Conservation (phyloP, 2,797 vertebrate species). For the Nasua narica region DNA sequence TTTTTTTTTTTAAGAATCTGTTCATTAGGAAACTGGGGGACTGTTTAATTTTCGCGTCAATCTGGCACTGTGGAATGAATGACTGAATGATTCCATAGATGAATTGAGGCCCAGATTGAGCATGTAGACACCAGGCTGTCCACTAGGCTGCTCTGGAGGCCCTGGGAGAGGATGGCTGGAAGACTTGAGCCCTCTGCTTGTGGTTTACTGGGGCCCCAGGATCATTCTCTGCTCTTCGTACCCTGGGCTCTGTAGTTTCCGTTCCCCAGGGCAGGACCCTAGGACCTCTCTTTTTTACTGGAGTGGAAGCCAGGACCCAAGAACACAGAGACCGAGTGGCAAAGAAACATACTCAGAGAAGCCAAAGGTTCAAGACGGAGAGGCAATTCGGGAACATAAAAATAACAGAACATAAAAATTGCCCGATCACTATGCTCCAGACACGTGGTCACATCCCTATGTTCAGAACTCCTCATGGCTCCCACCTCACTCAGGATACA, state of each 20-base stretch:
- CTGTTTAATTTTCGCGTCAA: background rate
- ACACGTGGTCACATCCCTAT: background rate
- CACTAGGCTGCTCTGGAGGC: background rate
- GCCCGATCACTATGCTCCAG: background rate
- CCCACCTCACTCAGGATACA: background rate
- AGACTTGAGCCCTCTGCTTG: background rate
- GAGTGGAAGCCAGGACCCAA: background rate
- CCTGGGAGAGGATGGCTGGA: background rate
- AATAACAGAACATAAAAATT: background rate
- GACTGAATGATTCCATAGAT: background rate
- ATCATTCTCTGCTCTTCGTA: background rate
- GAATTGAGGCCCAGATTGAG: background rate
- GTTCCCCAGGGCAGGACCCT: background rate
- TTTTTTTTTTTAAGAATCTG: background rate
- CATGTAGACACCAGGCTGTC: background rate
- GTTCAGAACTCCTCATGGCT: background rate
- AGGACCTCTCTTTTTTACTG: background rate
- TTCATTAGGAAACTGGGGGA: background rate
- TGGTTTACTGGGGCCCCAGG: background rate
- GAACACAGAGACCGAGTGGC: background rate
- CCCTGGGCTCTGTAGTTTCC: background rate
- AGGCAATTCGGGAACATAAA: background rate
- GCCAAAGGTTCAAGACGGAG: background rate
- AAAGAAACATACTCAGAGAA: background rate
- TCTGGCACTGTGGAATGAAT: background rate